Conservation (phyloP, 2,797 vertebrate genomes). For the Coendou prehensilis region DNA sequence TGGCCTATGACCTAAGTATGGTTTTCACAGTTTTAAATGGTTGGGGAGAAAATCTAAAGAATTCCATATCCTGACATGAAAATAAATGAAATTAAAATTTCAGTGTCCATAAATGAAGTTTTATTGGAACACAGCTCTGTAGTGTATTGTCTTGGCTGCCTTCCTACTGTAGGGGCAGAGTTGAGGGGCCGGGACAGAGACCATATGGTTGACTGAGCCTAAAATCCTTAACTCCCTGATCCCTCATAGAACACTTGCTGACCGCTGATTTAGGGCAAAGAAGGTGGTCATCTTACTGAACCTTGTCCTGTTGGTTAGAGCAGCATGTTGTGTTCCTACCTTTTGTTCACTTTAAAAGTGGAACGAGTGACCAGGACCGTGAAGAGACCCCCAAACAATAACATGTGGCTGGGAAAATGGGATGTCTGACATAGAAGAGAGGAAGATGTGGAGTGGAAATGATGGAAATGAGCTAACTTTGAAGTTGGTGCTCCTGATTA, state of each 20-base stretch:
- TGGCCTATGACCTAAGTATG: background rate
- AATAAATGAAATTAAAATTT: background rate
- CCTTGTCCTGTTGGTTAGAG: background rate
- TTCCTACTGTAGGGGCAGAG: background rate
- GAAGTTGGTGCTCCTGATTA: too few relatives aligned
- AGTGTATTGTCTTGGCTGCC: background rate
- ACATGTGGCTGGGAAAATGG: background rate
- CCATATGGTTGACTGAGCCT: background rate
- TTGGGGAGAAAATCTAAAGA: background rate
- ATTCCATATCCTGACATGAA: background rate
- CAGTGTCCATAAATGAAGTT: background rate
- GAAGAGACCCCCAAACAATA: background rate
- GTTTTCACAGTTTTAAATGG: background rate
- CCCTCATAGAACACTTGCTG: background rate
- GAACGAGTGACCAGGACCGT: accelerated
- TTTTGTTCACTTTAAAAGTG: background rate
- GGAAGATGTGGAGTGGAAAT: background rate
- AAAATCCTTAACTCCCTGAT: background rate
- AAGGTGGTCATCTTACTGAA: background rate
- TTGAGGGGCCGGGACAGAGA: background rate
- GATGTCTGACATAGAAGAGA: background rate
- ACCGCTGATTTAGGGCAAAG: background rate
- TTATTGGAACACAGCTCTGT: background rate
- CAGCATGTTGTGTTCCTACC: background rate
- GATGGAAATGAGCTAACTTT: background rate